Percentiles rank a stretch among this genome's conserved stretches.
phyloP scores from a whole-genome alignment of 1,140 invertebrate species.

The Lanistes nyassanus region DNA sequence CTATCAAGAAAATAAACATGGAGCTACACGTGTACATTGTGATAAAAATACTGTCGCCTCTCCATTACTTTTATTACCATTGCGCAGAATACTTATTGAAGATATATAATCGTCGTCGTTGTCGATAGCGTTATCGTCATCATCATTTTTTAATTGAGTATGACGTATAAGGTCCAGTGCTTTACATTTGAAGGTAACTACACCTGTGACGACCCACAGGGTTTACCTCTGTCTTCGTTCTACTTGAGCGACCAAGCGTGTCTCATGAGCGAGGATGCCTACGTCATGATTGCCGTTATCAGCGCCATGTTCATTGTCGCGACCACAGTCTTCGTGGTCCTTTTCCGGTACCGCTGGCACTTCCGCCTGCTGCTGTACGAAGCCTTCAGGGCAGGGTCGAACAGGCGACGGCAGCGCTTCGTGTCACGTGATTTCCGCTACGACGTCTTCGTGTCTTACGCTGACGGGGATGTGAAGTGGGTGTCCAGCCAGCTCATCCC shows the following conservation, averaged over 20 bases:
- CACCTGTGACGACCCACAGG: background rate
- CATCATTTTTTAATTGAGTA: too few relatives aligned
- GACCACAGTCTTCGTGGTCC: background rate
- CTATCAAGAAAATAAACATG: too few relatives aligned
- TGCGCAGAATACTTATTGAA: too few relatives aligned
- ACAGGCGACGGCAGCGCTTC: background rate
- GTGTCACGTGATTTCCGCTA: slow-evolving; percentile 20
- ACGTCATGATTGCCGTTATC: background rate
- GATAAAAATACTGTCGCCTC: too few relatives aligned
- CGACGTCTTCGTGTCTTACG: slow-evolving; percentile 34
- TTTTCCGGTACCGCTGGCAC: slow-evolving; percentile 16
- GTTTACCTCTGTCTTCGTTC: background rate
- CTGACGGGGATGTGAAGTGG: slow-evolving; percentile 2
- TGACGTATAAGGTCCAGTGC: too few relatives aligned
- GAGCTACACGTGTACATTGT: too few relatives aligned
- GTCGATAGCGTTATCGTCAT: too few relatives aligned
- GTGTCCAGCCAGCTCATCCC: background rate
- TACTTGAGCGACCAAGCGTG: slow-evolving; percentile 13
- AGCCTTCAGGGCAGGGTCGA: background rate
- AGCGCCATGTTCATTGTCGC: background rate
- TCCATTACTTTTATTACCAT: too few relatives aligned
- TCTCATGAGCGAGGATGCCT: slow-evolving; percentile 7
- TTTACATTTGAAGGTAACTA: background rate
- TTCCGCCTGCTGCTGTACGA: slow-evolving; percentile 23
- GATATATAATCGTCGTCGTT: too few relatives aligned